phyloP scores from a whole-genome alignment of 2,888 invertebrate genomes.

The Diogma glabrata region DNA sequence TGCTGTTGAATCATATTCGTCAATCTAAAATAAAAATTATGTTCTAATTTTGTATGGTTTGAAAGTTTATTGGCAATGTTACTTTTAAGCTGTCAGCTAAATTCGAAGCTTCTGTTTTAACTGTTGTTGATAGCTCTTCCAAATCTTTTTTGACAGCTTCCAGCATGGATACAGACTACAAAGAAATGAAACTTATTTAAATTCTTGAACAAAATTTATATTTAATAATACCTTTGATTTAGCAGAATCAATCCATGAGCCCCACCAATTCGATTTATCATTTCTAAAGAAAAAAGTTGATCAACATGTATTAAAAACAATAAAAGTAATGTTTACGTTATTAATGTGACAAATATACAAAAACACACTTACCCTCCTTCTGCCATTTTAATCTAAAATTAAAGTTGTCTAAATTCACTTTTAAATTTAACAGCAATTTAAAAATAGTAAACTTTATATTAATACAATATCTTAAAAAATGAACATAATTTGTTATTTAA shows the following conservation, averaged over 20 bases:
- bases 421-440: too few species aligned
- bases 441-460: too few species aligned
- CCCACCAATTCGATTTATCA: conserved; percentile 41
- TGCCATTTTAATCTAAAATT: too few species aligned
- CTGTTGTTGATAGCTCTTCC: conserved; percentile 59
- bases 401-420: too few species aligned
- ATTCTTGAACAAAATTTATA: neutral
- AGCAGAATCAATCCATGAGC: conserved; percentile 45
- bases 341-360: too few species aligned
- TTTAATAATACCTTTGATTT: conserved; percentile 40
- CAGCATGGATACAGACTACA: conserved; percentile 58
- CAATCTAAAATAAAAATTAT: conserved; percentile 40
- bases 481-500: too few species aligned
- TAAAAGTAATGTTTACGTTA: too few species aligned
- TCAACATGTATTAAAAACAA: too few species aligned
- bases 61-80: conserved; percentile 14
- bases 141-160: conserved; percentile 67
- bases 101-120: conserved; percentile 56
- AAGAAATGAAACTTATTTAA: conserved; percentile 20
- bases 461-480: too few species aligned
- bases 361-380: too few species aligned
- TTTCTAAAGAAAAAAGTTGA: neutral
- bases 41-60: neutral
- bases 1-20: conserved; percentile 59
- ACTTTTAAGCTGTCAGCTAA: conserved; percentile 59